These are phyloP conservation scores for Tetraodon nigroviridis DNA, from an alignment of 2,113 vertebrate species.

Conservation along the genomic window DNA sequence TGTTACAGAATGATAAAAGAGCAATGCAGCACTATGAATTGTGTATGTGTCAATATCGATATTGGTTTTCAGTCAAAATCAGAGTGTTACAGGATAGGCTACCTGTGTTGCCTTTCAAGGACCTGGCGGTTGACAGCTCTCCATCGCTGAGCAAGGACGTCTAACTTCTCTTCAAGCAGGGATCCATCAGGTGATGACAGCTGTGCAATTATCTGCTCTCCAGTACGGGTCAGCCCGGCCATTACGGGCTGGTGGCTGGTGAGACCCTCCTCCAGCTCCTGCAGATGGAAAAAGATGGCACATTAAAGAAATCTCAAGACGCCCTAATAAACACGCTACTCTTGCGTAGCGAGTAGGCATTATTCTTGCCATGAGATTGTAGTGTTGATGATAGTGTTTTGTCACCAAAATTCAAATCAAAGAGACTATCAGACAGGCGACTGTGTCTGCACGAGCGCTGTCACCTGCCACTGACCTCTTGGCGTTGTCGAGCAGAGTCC, in stretches of 20 bases:
- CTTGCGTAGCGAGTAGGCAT: slow-evolving; percentile 10
- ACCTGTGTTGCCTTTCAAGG: slow-evolving; percentile 82
- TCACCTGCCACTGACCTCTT: slow-evolving; percentile 77
- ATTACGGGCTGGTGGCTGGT: slow-evolving; percentile 77
- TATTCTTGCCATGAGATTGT: slow-evolving; percentile 13
- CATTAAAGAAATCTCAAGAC: too few species aligned
- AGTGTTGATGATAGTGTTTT: background rate
- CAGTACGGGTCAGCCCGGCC: slow-evolving; percentile 73
- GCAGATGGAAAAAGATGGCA: background rate
- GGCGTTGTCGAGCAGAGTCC: slow-evolving; percentile 73
- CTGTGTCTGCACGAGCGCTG: background rate
- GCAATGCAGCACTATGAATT: too few species aligned
- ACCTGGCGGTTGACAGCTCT: slow-evolving; percentile 68
- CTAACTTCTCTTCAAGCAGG: slow-evolving; percentile 85
- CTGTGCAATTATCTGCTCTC: slow-evolving; percentile 83
- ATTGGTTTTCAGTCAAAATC: background rate
- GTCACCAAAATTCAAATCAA: background rate
- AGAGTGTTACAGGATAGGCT: slow-evolving; percentile 20
- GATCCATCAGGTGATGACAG: slow-evolving; percentile 79
- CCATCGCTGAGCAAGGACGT: slow-evolving; percentile 80
- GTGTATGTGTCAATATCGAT: background rate
- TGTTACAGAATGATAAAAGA: slow-evolving; percentile 36
- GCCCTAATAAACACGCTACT: slow-evolving; percentile 20
- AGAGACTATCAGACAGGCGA: background rate
- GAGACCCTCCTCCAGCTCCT: slow-evolving; percentile 90